Percentiles rank a stretch among this genome's conserved stretches.
Conservation (phyloP, 2,113 vertebrate genomes). For the Hemibagrus wyckioides region DNA sequence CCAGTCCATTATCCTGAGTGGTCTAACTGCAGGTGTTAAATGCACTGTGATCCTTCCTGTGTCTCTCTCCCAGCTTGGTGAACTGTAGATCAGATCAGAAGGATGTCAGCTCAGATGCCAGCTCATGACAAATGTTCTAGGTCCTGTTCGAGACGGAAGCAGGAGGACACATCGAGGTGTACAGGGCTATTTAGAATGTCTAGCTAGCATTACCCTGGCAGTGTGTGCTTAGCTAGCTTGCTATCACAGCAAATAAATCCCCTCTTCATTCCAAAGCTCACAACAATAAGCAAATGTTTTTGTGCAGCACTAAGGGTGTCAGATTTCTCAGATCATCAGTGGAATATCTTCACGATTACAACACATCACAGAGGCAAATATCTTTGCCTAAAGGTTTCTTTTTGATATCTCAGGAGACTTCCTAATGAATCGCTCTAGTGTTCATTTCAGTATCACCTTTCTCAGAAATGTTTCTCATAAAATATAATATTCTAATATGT, state of each 20-base stretch:
- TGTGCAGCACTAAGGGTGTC: not conserved
- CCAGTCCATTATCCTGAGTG: slow-evolving; percentile 36
- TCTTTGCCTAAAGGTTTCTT: not conserved
- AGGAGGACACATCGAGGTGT: not conserved
- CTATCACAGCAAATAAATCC: not conserved
- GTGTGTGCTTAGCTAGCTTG: not conserved
- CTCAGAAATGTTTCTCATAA: not conserved
- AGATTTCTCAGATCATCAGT: not conserved
- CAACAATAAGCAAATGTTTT: not conserved
- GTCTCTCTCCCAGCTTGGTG: not conserved
- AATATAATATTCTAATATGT: not conserved
- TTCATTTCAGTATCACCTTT: not conserved
- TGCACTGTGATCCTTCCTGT: not conserved
- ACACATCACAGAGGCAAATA: not conserved
- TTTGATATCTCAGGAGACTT: not conserved
- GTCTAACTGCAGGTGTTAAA: slow-evolving; percentile 35
- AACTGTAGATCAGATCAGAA: not conserved
- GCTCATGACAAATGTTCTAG: not conserved
- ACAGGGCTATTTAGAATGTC: not conserved
- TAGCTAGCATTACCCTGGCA: not conserved
- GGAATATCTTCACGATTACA: not conserved
- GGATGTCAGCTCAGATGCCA: not conserved
- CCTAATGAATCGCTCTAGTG: not conserved
- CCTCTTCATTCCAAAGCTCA: not conserved
- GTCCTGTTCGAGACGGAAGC: not conserved